phyloP scores from a whole-genome alignment of 2,113 vertebrate genomes.

The Clinocottus analis region DNA sequence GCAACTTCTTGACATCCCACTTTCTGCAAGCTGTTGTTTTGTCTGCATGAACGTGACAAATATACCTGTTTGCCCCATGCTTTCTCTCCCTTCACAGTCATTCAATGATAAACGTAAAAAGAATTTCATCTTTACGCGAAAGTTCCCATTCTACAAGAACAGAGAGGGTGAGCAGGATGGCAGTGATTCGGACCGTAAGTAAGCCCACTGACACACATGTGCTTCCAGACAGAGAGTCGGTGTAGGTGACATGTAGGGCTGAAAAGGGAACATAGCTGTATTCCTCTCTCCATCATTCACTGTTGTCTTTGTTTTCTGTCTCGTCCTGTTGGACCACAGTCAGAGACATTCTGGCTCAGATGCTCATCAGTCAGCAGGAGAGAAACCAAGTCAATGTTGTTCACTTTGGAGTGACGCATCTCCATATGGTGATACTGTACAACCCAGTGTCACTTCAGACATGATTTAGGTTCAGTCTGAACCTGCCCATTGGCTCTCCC shows the following conservation, averaged over 20 bases:
- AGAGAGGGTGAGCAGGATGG: slow-evolving; percentile 98
- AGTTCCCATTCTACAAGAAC: slow-evolving; percentile 99
- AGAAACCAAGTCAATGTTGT: slow-evolving; percentile 21
- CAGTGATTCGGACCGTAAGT: slow-evolving; percentile 99
- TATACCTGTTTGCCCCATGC: slow-evolving; percentile 95
- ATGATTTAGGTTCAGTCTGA: background rate
- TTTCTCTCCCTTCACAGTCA: slow-evolving; percentile 99
- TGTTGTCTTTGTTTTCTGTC: slow-evolving; percentile 61
- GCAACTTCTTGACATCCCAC: slow-evolving; percentile 64
- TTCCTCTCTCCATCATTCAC: slow-evolving; percentile 62
- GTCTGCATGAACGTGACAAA: slow-evolving; percentile 98
- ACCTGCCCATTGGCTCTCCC: slow-evolving; percentile 28
- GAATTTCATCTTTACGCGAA: slow-evolving; percentile 99
- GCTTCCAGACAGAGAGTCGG: slow-evolving; percentile 51
- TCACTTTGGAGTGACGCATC: background rate
- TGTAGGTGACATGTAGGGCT: slow-evolving; percentile 78
- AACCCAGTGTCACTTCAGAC: slow-evolving; percentile 41
- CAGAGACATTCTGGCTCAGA: slow-evolving; percentile 13
- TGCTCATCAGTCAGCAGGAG: slow-evolving; percentile 37
- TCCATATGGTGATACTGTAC: slow-evolving; percentile 11
- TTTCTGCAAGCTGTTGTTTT: slow-evolving; percentile 89
- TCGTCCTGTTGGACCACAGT: slow-evolving; percentile 22
- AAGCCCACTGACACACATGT: slow-evolving; percentile 83
- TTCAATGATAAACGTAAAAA: slow-evolving; percentile 99
- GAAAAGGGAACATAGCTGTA: slow-evolving; percentile 70